These are phyloP conservation scores for Ormyrus labotus DNA, from an alignment of 2,888 invertebrate genomes.

Conservation along the genomic window DNA sequence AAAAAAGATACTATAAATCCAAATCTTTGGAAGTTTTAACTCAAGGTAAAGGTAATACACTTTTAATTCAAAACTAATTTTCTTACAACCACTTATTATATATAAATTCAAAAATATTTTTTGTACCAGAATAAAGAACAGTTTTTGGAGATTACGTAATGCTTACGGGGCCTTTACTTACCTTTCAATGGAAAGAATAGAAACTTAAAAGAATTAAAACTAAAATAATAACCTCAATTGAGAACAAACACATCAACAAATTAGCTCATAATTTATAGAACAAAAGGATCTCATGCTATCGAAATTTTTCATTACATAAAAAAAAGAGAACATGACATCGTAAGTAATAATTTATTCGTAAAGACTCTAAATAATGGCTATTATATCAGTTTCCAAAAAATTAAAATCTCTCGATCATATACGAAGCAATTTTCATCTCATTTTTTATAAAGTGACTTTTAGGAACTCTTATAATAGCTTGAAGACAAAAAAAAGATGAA, in stretches of 20 bases:
- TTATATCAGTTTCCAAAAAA: slow-evolving; percentile 23
- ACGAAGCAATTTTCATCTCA: slow-evolving; percentile 38
- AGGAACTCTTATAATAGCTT: slow-evolving; percentile 43
- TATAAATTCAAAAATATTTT: too few species aligned
- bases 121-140: too few species aligned
- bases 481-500: slow-evolving; percentile 35
- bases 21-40: too few species aligned
- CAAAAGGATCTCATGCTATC: slow-evolving; percentile 30
- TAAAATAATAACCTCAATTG: not conserved
- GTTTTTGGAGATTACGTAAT: too few species aligned
- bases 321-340: slow-evolving; percentile 20
- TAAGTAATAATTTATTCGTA: slow-evolving; percentile 50
- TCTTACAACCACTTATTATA: too few species aligned
- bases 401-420: slow-evolving; percentile 38
- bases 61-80: too few species aligned
- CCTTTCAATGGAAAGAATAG: not conserved
- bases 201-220: not conserved
- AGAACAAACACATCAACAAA: not conserved
- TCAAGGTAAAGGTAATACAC: too few species aligned
- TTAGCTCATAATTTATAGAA: not conserved
- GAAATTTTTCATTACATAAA: not conserved
- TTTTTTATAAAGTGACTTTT: slow-evolving; percentile 36
- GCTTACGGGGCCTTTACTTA: slow-evolving; percentile 11
- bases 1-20: too few species aligned
- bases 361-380: slow-evolving; percentile 35